phyloP scores from a whole-genome alignment of 1,140 invertebrate genomes.

The Heliothis virescens region DNA sequence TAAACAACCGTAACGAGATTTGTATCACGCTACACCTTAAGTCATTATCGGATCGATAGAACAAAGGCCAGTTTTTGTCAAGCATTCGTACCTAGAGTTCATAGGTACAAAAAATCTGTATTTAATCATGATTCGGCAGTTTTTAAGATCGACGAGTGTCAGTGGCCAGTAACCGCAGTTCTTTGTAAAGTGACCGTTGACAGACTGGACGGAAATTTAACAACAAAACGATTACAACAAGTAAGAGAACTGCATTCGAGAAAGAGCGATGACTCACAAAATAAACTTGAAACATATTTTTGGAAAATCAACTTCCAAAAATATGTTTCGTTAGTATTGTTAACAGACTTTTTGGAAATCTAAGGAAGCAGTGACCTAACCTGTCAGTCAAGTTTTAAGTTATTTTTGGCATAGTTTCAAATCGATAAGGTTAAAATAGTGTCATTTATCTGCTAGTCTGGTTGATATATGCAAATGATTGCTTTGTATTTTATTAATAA shows the following conservation, averaged over 20 bases:
- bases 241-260: too few relatives aligned
- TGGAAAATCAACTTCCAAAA: too few relatives aligned
- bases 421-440: not conserved
- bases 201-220: too few relatives aligned
- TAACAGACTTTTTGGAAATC: too few relatives aligned
- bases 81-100: conserved; percentile 1
- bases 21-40: not conserved
- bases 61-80: conserved; percentile 1
- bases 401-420: not conserved
- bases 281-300: too few relatives aligned
- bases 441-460: not conserved
- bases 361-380: too few relatives aligned
- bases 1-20: conserved; percentile 15
- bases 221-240: too few relatives aligned
- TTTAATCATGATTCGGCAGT: conserved; percentile 7
- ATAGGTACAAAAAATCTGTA: conserved; percentile 5
- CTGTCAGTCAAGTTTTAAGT: not conserved
- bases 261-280: too few relatives aligned
- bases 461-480: conserved; percentile 11
- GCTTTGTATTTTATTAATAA: not conserved
- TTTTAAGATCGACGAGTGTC: not conserved
- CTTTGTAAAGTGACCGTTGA: not conserved
- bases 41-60: not conserved
- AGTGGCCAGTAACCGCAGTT: conserved; percentile 1
- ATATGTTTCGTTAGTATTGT: too few relatives aligned